Evolutionary conservation across 2,797 vertebrate genomes (phyloP).

Genomic region (Eptatretus atami): DNA sequence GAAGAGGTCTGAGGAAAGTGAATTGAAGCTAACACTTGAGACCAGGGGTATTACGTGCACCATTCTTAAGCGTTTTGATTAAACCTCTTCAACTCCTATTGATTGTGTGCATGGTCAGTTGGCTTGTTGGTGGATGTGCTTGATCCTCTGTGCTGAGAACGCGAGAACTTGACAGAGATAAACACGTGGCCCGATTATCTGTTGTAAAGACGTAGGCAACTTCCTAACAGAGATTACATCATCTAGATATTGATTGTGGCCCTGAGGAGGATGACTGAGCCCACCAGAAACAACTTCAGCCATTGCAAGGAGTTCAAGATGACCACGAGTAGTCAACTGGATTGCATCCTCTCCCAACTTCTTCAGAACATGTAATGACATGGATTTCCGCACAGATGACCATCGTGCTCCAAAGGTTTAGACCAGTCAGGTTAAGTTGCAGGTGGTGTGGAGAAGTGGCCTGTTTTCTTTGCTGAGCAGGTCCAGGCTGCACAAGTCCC

Average conservation of each 20-base stretch:
- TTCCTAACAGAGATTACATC: background rate
- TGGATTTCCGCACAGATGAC: too few species aligned
- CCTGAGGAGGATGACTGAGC: background rate
- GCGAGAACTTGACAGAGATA: background rate
- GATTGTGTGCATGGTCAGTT: background rate
- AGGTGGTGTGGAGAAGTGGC: too few species aligned
- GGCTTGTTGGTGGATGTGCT: background rate
- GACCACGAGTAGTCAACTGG: too few species aligned
- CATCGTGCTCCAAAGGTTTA: too few species aligned
- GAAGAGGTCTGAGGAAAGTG: background rate
- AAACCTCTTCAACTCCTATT: background rate
- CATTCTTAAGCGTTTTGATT: too few species aligned
- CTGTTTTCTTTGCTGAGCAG: too few species aligned
- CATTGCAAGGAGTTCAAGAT: background rate
- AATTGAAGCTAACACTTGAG: background rate
- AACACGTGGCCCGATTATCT: background rate
- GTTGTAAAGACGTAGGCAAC: background rate
- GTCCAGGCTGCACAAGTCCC: too few species aligned
- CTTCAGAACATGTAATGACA: too few species aligned
- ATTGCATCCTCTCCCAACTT: too few species aligned
- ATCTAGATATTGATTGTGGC: background rate
- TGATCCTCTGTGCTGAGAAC: background rate
- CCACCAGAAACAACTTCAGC: constrained; percentile 3
- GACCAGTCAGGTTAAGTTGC: too few species aligned
- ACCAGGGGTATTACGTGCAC: background rate